phyloP scores from a whole-genome alignment of 64 coral and sea anemone species.

The Porites australiensis region DNA sequence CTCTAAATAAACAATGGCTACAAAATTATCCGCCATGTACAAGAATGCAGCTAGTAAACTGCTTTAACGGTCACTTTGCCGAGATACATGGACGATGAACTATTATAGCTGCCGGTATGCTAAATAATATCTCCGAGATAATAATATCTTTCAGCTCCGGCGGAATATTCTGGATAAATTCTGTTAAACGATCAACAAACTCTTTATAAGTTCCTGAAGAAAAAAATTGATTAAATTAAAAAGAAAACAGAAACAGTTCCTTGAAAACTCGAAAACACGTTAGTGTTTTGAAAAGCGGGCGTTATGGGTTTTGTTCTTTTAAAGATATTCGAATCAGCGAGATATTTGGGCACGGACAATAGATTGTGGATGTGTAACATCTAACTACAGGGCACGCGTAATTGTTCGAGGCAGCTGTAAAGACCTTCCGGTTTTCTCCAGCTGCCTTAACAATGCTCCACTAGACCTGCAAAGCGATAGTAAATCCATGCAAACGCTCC shows the following conservation, averaged over 20 bases:
- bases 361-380: not conserved
- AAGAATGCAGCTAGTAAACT: not conserved
- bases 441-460: not conserved
- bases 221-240: no score
- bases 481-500: not conserved
- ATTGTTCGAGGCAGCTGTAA: conserved; percentile 7
- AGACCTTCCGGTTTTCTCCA: not conserved
- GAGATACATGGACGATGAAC: no score
- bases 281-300: not conserved
- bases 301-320: not conserved
- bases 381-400: not conserved
- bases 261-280: not conserved
- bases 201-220: no score
- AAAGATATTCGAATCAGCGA: not conserved
- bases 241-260: no score
- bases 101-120: no score
- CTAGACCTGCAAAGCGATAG: not conserved
- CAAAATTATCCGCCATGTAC: not conserved
- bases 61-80: no score
- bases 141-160: not conserved
- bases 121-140: no score
- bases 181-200: not conserved
- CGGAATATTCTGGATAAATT: not conserved
- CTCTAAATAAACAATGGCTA: conserved; percentile 13
- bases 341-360: not conserved